Evolutionary conservation across 2,113 vertebrate species (phyloP), one percentile per base, ranked within the genome.

Genomic region (Platichthys stellatus): DNA sequence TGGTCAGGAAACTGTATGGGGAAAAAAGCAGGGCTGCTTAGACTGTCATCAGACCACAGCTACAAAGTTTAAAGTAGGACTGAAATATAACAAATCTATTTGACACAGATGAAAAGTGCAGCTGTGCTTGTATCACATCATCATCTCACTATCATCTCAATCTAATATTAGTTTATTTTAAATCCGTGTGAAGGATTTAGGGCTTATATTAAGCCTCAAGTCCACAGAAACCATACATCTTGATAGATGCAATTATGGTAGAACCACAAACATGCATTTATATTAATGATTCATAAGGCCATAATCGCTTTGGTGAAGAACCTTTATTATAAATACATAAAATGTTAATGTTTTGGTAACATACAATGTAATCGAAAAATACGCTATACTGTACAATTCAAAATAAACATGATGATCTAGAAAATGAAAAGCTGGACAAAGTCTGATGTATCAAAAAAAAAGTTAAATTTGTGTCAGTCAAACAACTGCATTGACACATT

Each of bases 1-100:
- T 97, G 93, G 97, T 98, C 88, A 99, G 93, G 93, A 99, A 99
- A 92, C 98, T 99, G 96, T 94, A 93, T 93, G 93, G 94, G 91
- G 85, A 95, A 83, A 94, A 91, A 89, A 92, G 82, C 93, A 93
- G 90, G 84, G 78, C 92, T 89, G 90, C 92, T 94, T 91, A 94
- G 92, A 91, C 82, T 74, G 79, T 28, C 57, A 74, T 76, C 74
- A 67, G 71, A 84, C 61, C 67, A 79, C 47, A 77, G 40, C 81
- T 73, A 57, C 56, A 86, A 66, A 76, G 47, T 51, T 62, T 47
- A 54, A 83, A 71, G 31, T n/a, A 53, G 14, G 60, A 77, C 56
- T 53, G 13, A 57, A 63, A 74, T 11, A 45, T 28, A 63, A 61
- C 67, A 67, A 57, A 57, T 60, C 17, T 23, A 31, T 24, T 26